phyloP scores from a whole-genome alignment of 2,113 vertebrate species.

The Butorides virescens region DNA sequence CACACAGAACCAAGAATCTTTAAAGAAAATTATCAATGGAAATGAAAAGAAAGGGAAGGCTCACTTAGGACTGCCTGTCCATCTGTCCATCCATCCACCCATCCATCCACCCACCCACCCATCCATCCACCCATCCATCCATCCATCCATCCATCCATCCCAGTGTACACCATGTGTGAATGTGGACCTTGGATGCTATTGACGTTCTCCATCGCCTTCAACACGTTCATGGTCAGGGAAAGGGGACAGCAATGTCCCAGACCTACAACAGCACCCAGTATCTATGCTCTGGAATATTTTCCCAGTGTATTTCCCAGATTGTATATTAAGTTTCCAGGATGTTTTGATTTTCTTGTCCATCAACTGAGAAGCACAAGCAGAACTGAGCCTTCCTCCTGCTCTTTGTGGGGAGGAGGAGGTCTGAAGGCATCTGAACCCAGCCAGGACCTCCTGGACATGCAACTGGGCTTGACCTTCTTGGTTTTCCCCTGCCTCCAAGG shows the following conservation, averaged over 20 bases:
- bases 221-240: rapidly evolving
- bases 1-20: not conserved
- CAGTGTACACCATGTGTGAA: not conserved
- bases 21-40: not conserved
- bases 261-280: not conserved
- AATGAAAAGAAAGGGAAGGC: not conserved
- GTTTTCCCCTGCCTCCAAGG: not conserved
- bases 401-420: not conserved
- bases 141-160: not conserved
- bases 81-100: not conserved
- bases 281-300: not conserved
- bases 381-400: not conserved
- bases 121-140: not conserved
- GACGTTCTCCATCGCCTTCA: not conserved
- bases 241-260: not conserved
- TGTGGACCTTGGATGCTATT: not conserved
- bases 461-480: not conserved
- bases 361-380: not conserved
- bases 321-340: rapidly evolving
- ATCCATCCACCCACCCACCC: not conserved
- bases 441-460: not conserved
- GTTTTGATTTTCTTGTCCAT: not conserved
- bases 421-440: not conserved
- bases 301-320: not conserved
- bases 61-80: not conserved